Conservation (phyloP, 1,140 invertebrate genomes). For the Archivesica marissinica region DNA sequence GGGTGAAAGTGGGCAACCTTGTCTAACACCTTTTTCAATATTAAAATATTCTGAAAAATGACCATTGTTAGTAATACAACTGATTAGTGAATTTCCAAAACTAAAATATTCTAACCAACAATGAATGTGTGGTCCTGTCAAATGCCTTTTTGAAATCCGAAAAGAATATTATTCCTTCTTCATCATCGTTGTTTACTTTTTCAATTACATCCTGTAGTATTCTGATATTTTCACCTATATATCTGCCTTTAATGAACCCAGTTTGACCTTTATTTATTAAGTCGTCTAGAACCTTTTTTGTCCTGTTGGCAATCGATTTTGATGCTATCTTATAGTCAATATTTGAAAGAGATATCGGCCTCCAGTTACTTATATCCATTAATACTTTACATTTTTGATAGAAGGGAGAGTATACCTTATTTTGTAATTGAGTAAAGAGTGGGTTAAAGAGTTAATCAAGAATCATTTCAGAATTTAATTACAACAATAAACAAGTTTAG, state of each 20-base stretch:
- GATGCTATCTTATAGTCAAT: constrained; percentile 35
- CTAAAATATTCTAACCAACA: constrained; percentile 11
- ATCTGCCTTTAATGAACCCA: constrained; percentile 25
- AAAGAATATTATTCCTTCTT: not conserved
- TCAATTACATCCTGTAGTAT: constrained; percentile 41
- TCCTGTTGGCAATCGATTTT: constrained; percentile 1
- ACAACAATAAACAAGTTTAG: no score
- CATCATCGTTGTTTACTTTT: not conserved
- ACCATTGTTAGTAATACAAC: constrained; percentile 36
- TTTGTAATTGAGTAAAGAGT: no score
- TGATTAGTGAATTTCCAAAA: constrained; percentile 7
- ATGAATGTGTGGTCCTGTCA: not conserved
- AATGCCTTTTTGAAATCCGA: constrained; percentile 41
- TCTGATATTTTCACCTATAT: constrained; percentile 46
- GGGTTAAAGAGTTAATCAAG: no score
- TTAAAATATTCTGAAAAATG: constrained; percentile 12
- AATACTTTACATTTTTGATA: no score
- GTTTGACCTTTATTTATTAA: constrained; percentile 23
- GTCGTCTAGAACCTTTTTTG: constrained; percentile 1
- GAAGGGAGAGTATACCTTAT: no score
- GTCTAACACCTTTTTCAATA: constrained; percentile 40
- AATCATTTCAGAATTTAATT: no score
- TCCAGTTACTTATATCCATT: no score
- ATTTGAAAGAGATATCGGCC: constrained; percentile 23
- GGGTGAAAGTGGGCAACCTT: constrained; percentile 38